Conservation (phyloP, 1,140 invertebrate species). For the Apolygus lucorum region DNA sequence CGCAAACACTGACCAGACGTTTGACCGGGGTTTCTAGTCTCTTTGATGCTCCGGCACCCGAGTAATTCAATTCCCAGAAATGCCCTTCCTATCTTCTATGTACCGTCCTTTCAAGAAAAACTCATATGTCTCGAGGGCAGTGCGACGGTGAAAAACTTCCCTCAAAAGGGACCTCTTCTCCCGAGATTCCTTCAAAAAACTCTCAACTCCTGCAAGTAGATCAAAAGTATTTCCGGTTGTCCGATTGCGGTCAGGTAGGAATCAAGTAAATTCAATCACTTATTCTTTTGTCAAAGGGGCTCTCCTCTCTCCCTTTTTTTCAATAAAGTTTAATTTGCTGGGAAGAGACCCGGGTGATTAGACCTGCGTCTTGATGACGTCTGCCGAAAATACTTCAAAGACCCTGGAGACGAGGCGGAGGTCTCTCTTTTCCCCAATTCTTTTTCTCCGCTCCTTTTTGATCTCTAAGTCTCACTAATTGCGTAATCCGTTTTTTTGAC, state of each 20-base stretch:
- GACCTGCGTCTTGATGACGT: conserved; percentile 11
- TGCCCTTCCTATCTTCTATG: background rate
- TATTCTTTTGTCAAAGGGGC: conserved; percentile 21
- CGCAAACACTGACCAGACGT: no score
- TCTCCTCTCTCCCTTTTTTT: conserved; percentile 17
- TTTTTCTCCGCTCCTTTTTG: background rate
- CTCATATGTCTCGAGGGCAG: background rate
- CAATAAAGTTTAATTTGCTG: conserved; percentile 20
- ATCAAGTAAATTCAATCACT: conserved; percentile 25
- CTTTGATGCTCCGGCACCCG: no score
- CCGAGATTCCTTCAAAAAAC: background rate
- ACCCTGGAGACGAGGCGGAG: background rate
- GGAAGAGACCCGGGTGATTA: conserved; percentile 8
- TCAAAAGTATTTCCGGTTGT: conserved; percentile 8
- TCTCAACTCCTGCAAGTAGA: conserved; percentile 1
- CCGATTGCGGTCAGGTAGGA: conserved; percentile 20
- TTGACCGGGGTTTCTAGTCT: no score
- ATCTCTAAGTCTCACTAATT: background rate
- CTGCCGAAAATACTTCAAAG: background rate
- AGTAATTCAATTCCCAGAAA: background rate
- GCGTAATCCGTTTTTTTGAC: conserved; percentile 2
- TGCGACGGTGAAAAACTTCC: background rate
- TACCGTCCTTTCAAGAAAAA: background rate
- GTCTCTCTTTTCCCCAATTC: background rate
- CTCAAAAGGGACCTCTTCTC: background rate